Evolutionary conservation across 2,888 invertebrate species (phyloP), one percentile per base, ranked within the genome.

Genomic region (Lepetodrilus schrolli): DNA sequence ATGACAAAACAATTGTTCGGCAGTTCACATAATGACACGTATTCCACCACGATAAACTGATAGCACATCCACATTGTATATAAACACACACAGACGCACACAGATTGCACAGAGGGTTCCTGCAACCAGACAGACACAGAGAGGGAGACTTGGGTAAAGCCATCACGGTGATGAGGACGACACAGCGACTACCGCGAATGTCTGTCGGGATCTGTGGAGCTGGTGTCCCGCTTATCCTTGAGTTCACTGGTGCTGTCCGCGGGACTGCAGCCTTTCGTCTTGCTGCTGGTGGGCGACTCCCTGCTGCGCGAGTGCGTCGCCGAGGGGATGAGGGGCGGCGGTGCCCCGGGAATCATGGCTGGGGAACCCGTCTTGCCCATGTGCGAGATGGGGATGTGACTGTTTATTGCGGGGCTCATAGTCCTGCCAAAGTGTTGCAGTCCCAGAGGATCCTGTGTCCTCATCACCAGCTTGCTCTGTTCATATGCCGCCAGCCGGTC

Each of bases 251-350:
- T 82, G 17, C 83, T 83, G 80, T 84, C 85, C 13, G 84, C 81
- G 26, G 83, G 84, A 71, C 86, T 85, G 58, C 82, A 80, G 20
- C 84, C 83, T 74, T 86, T 86, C 2, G 80, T 75, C 75, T 84
- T 86, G 65, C 82, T 83, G 74, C 82, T 82, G 7, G 83, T 78
- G 5, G 86, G 85, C 4, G 87, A 84, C 66, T 82, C 82, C 68
- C 80, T 79, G 74, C 83, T 83, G 65, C 84, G 80, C 10, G 77
- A 72, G 34, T 79, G 78, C 36, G 81, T 73, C 58, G 85, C 81
- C 48, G 86, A 85, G 43, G 86, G 85, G 23, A 87, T 86, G 48
- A 86, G 81, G 0, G 87, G 87, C 3, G 87, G 87, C 4, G 86
- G 87, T 1, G 83, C 84, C 2, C 86, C 84, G 5, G 83, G 82